Evolutionary conservation across 2,888 invertebrate genomes (phyloP), one percentile per base, ranked within the genome.

Genomic region (Aleiodes leptofemur): DNA sequence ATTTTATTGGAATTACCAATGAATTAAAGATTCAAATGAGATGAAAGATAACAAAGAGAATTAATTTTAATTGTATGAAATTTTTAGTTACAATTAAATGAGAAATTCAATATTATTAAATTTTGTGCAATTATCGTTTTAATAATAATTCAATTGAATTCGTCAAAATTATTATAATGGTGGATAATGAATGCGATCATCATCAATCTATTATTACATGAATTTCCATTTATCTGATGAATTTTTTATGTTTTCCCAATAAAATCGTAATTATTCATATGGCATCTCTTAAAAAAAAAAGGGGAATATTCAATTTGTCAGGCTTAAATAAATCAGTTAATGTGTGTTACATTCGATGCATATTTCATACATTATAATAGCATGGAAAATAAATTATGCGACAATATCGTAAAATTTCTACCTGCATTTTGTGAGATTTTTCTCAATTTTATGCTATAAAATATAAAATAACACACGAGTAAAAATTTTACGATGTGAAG

Each of bases 331-430:
- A 48, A 34, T 61, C 34, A 48, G 29, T 13, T 16, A 14, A 56
- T 34, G 55, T 38, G 71, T 61, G 61, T 59, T 68, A 76, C 43
- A 72, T 76, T 59, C 11, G 70, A 76, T 69, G 76, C 79, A 38
- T 38, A 61, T 61, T 38, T 43, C 14, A 43, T 43, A 38, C 61
- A 8, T 38, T 31, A 38, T 61, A n/a, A 38, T 38, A 61, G 64
- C 3, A 48, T 11, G 64, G 23, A 2, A 64, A 7, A 43, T 43
- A 9, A 43, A 64, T 64, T 64, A 64, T 64, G 43, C 23, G 43
- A 43, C 64, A 9, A 43, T 43, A 16, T 64, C 64, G 64, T 64
- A 64, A 64, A 43, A 43, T 38, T 38, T 38, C 6, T 8, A 7
- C 55, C 14, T 61, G 43, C 61, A 38, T 38, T 16, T 61, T 38